phyloP scores from a whole-genome alignment of 35 echinoderm and acorn worm species.

The Ptychodera flava region DNA sequence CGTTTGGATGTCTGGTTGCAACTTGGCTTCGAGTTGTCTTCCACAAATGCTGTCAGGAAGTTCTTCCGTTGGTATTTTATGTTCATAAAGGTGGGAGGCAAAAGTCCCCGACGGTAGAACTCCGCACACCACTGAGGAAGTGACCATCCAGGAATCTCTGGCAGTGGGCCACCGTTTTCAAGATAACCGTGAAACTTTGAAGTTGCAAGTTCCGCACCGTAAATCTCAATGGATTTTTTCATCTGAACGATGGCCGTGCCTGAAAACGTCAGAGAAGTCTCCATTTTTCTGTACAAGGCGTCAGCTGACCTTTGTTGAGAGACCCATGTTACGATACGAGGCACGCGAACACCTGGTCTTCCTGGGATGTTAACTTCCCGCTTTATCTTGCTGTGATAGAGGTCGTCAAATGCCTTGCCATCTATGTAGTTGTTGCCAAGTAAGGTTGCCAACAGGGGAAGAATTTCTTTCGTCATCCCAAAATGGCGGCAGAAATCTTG shows the following conservation, averaged over 20 bases:
- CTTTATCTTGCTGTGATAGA: conserved; percentile 17
- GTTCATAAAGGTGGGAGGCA: background rate
- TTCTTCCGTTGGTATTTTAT: background rate
- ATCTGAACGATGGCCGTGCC: background rate
- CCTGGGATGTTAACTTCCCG: background rate
- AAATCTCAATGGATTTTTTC: conserved; percentile 49
- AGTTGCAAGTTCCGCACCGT: background rate
- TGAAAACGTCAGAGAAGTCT: background rate
- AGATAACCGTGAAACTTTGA: background rate
- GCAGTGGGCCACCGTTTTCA: background rate
- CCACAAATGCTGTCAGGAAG: background rate
- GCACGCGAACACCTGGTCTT: background rate
- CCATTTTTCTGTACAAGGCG: conserved; percentile 16
- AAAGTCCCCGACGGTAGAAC: background rate
- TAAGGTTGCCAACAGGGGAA: conserved; percentile 74
- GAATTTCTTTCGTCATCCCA: conserved; percentile 38
- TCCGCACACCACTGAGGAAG: background rate
- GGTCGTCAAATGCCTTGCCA: conserved; percentile 24
- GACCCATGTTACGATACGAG: conserved; percentile 12
- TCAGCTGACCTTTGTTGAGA: conserved; percentile 26
- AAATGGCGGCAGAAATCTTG: conserved; percentile 62
- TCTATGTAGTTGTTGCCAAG: conserved; percentile 79
- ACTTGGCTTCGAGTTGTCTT: background rate
- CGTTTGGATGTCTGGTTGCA: background rate
- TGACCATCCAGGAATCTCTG: background rate